phyloP scores from a whole-genome alignment of 2,797 vertebrate species.

The Halcyon badia region DNA sequence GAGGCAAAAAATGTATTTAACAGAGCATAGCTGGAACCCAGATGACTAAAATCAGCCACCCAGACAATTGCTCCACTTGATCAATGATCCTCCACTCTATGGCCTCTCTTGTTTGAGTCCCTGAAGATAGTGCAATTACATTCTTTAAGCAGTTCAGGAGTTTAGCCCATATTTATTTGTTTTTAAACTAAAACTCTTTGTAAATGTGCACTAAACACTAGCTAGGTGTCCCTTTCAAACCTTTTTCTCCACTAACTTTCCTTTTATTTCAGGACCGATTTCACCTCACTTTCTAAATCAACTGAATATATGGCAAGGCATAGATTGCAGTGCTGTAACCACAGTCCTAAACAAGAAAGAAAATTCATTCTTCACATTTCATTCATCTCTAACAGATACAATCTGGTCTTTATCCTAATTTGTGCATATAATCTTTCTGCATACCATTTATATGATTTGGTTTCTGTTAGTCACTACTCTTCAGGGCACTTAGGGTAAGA shows the following conservation, averaged over 20 bases:
- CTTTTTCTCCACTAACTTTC: background rate
- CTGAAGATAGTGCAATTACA: background rate
- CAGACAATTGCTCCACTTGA: background rate
- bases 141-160: background rate
- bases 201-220: background rate
- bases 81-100: background rate
- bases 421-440: background rate
- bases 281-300: background rate
- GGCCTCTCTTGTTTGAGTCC: background rate
- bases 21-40: background rate
- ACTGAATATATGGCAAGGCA: background rate
- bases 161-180: background rate
- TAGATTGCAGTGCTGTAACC: background rate
- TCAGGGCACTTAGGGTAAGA: background rate
- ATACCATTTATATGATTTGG: background rate
- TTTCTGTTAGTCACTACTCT: background rate
- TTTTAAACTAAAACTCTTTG: background rate
- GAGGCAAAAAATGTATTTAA: background rate
- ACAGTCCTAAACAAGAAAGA: background rate
- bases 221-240: background rate
- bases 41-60: background rate
- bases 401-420: background rate
- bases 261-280: background rate
- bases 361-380: background rate
- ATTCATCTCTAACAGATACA: background rate